Evolutionary conservation across 2,113 vertebrate species (phyloP), one percentile per base, ranked within the genome.

Genomic region (Galemys pyrenaicus): DNA sequence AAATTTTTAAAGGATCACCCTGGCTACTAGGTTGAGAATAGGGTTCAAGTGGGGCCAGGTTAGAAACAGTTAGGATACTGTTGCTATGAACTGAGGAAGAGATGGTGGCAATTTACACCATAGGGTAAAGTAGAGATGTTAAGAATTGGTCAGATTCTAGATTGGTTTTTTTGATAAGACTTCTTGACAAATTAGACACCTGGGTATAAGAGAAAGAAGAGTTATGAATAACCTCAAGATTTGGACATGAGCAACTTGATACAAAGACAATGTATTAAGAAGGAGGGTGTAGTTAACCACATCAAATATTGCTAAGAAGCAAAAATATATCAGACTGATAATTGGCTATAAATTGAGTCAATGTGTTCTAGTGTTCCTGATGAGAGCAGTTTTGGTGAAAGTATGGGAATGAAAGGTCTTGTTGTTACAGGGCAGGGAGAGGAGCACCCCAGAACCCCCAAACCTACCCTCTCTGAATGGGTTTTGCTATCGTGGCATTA

Each of bases 1-100:
- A 84, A 30, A 10, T 67, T 91, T 87, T 84, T 64, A 94, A 92
- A 95, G 35, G 17, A 37, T 49, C 22, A 54, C 32, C 81, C 19
- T 81, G 35, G 35, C 54, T 82, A 15, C 20, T 78, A 85, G 30
- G 13, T 88, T 88, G 39, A 83, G 30, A 88, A 65, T 22, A 95
- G 60, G 15, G 37, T 92, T 91, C 35, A 81, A 41, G 30, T 75
- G 20, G 44, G 65, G 20, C 26, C 81, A 74, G 11, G 26, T 6
- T 64, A 87, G 77, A 82, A 44, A 60, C 51, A 70, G 20, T 91
- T 28, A 51, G 16, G 30, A 68, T 89, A 32, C 46, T 78, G 22
- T n/a, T 73, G 19, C 16, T 54, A 46, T 82, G 35, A 91, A 78
- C 16, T 24, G 9, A 24, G 41, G 77, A 9, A 67, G 54, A 39